Evolutionary conservation across 2,888 invertebrate genomes (phyloP), one percentile per base, ranked within the genome.

Genomic region (Protophormia terraenovae): DNA sequence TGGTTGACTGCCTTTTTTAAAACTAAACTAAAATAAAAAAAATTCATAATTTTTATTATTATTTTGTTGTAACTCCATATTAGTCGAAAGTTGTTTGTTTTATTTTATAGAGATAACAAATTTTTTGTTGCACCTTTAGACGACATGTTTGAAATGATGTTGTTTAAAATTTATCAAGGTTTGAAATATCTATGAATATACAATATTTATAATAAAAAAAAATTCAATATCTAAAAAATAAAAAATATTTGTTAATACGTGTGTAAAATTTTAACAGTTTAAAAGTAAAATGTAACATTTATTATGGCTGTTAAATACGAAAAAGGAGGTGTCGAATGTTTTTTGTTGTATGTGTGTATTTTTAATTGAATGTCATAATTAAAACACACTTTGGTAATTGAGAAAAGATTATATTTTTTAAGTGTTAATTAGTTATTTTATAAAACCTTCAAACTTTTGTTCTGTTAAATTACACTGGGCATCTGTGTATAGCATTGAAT

Each of bases 21-120:
- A 19, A 2, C 12, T n/a, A n/a, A n/a, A n/a, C n/a, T n/a, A n/a
- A 55, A 55, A 0, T 38, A 71, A 27, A 58, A 62, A 60, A 76
- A 67, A 69, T 71, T 85, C 78, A 85, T 85, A 82, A 79, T 47
- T 79, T 80, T 78, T 75, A 53, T 55, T 76, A 69, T 64, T 45
- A 62, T 35, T 69, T 80, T 73, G 66, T 66, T 78, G 62, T 32
- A 75, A 66, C 35, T 79, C 85, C 73, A 75, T 85, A 85, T 82
- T 75, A 82, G 85, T 75, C 85, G 67, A 62, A 77, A 77, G 81
- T 81, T 81, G 81, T 81, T 80, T 83, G 82, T 83, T 83, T 71
- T 27, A 69, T 62, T 69, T 76, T 77, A 77, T 77, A 83, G 71
- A 71, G 71, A 76, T 83, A 83, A 83, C 82, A 77, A 83, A 83